phyloP scores from a whole-genome alignment of 2,888 invertebrate species.

The Euphydryas editha region DNA sequence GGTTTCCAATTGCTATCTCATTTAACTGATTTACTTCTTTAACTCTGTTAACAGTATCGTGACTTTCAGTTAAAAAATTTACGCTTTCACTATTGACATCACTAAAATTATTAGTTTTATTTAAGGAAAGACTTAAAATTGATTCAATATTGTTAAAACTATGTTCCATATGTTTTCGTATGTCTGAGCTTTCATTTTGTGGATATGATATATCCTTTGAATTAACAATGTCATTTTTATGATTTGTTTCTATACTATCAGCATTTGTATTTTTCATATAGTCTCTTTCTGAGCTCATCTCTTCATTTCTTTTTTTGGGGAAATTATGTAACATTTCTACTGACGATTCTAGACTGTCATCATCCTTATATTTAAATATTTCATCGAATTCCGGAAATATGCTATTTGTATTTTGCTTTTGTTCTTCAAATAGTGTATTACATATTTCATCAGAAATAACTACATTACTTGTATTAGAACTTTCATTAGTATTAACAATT shows the following conservation, averaged over 20 bases:
- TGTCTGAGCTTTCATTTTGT: not conserved
- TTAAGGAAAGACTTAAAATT: not conserved
- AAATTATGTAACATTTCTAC: not conserved
- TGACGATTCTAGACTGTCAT: not conserved
- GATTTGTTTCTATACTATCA: not conserved
- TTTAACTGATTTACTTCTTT: not conserved
- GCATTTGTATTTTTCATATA: not conserved
- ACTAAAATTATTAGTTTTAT: not conserved
- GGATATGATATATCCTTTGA: not conserved
- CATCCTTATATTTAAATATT: not conserved
- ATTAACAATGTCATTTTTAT: not conserved
- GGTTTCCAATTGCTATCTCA: not conserved
- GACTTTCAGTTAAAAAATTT: not conserved
- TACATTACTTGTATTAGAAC: not conserved
- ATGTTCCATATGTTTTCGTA: not conserved
- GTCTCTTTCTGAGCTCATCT: not conserved
- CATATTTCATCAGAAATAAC: not conserved
- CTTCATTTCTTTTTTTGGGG: not conserved
- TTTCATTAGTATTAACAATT: not conserved
- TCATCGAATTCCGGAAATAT: not conserved
- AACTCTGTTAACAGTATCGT: not conserved
- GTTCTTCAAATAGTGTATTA: not conserved
- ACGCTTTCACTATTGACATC: not conserved
- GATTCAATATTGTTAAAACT: conserved; percentile 1
- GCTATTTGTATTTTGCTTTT: not conserved